phyloP scores from a whole-genome alignment of 2,888 invertebrate genomes.

The Coelinius sp. region DNA sequence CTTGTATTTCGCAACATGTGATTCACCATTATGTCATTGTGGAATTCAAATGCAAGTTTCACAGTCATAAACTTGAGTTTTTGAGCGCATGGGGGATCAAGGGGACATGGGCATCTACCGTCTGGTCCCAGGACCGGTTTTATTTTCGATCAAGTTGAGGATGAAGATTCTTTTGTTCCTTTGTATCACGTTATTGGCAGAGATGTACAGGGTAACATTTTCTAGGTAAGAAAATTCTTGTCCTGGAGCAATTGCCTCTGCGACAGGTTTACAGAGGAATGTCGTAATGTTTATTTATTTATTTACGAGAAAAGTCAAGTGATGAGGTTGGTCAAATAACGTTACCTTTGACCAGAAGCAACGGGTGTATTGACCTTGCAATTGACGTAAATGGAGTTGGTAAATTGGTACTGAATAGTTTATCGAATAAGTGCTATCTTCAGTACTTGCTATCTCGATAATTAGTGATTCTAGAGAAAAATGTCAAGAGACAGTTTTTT shows the following conservation, averaged over 20 bases:
- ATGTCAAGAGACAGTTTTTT: no score
- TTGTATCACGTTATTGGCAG: background rate
- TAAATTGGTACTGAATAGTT: background rate
- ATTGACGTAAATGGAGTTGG: background rate
- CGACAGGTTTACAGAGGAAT: constrained; percentile 15
- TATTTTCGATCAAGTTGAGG: constrained; percentile 32
- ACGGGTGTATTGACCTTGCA: background rate
- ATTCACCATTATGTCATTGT: constrained; percentile 37
- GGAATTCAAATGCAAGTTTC: constrained; percentile 26
- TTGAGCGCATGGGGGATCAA: background rate
- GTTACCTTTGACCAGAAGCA: background rate
- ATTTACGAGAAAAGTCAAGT: background rate
- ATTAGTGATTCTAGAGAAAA: no score
- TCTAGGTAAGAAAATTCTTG: background rate
- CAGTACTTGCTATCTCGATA: no score
- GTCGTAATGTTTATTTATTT: constrained; percentile 16
- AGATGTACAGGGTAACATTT: background rate
- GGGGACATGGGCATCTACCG: constrained; percentile 19
- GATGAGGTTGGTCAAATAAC: background rate
- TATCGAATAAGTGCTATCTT: no score
- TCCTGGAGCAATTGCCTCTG: background rate
- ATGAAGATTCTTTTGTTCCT: background rate
- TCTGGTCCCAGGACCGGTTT: constrained; percentile 34
- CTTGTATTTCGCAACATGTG: constrained; percentile 30
- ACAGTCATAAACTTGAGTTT: constrained; percentile 31